Base-by-base conservation (phyloP, 2,113 vertebrate species). In the Oxyruncus cristatus region DNA sequence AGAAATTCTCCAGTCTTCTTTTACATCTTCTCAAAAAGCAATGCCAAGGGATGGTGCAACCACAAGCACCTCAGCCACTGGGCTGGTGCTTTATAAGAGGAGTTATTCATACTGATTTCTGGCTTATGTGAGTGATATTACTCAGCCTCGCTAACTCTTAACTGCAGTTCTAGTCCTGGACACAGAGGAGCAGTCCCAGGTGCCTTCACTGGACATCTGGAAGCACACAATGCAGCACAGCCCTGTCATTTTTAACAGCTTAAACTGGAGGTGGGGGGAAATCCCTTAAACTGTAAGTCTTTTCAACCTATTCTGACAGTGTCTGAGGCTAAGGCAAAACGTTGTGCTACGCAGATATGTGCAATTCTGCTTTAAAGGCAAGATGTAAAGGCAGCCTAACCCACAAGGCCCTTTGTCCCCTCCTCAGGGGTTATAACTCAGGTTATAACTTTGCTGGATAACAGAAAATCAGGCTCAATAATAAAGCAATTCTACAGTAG, bases 281-380 rank as follows among this genome's bases (percentile, higher is more conserved):
- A 42, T 32, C 0, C 2, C 5, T 42, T 4, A 39, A 58, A 35
- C 2, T 44, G 0, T n/a, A 52, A 58, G 6, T 27, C 35, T 37
- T 62, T 52, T 18, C 41, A 70, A 66, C 5, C 27, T n/a, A 3
- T 21, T 66, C 32, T 58, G 46, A 47, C 19, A 50, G 35, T 79
- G 10, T 7, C 58, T 61, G 20, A 63, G 41, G 52, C 12, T 8
- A 66, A 74, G 30, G 26, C 1, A 2, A 42, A 87, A 30, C 21
- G 46, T 0, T 35, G 53, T 66, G 49, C 68, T 47, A 27, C 3
- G 9, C 26, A 75, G n/a, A 9, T 59, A 37, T 2, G 3, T 28
- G 15, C 9, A 70, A 16, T 47, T 50, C 37, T 88, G 21, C 76
- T 82, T 46, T 58, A 27, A 83, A 88, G 12, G 71, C n/a, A 44